Evolutionary conservation across 2,113 vertebrate species (phyloP).

Genomic region (Sus scrofa): T2T-Sscrofa CM000812.6:34397501-34398000

Average conservation of each 20-base stretch:
- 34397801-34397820: constrained; percentile 13
- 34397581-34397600: constrained; percentile 2
- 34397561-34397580: not conserved
- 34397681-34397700: not conserved
- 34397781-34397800: not conserved
- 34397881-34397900: not conserved
- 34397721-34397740: constrained; percentile 1
- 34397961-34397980: constrained; percentile 24
- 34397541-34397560: not conserved
- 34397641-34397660: constrained; percentile 31
- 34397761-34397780: constrained; percentile 1
- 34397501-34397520: not conserved
- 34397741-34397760: constrained; percentile 1
- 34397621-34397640: not conserved
- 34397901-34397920: not conserved
- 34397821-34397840: constrained; percentile 22
- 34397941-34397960: not conserved
- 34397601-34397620: not conserved
- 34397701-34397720: not conserved
- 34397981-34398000: constrained; percentile 2
- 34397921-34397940: not conserved
- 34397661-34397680: not conserved
- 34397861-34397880: not conserved
- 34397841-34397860: not conserved
- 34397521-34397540: not conserved